These are phyloP conservation scores for Indicator maculatus DNA, from an alignment of 2,113 vertebrate species.

Conservation along the genomic window DNA sequence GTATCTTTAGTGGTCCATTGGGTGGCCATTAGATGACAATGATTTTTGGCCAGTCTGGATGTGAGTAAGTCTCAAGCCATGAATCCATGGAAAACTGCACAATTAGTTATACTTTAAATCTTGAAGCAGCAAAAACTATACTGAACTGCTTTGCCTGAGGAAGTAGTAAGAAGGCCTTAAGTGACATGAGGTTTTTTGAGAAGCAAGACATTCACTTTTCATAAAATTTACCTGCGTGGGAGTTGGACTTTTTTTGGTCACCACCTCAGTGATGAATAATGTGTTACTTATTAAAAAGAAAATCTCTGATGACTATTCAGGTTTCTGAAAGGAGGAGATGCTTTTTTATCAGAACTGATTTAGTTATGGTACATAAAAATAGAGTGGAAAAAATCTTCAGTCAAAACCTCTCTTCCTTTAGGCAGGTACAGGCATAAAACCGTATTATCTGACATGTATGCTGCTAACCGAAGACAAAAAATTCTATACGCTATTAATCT, in stretches of 20 bases:
- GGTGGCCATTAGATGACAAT: background rate
- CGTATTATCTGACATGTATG: background rate
- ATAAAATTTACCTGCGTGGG: background rate
- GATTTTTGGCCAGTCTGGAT: background rate
- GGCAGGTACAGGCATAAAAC: background rate
- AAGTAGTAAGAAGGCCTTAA: background rate
- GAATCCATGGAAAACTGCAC: background rate
- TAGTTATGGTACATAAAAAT: conserved; percentile 3
- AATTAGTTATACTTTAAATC: background rate
- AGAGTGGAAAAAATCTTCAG: background rate
- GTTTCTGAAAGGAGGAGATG: background rate
- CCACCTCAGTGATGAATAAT: conserved; percentile 29
- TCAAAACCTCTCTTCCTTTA: background rate
- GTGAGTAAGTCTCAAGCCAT: background rate
- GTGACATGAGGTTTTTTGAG: background rate
- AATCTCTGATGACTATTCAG: background rate
- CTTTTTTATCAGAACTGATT: background rate
- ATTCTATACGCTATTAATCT: background rate
- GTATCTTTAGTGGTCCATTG: background rate
- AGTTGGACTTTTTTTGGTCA: background rate
- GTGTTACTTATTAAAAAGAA: conserved; percentile 11
- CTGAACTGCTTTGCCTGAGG: background rate
- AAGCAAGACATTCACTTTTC: background rate
- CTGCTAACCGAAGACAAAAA: background rate
- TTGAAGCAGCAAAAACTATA: background rate